Evolutionary conservation across 2,888 invertebrate species (phyloP).

Genomic region (Geotrupes spiniger): DNA sequence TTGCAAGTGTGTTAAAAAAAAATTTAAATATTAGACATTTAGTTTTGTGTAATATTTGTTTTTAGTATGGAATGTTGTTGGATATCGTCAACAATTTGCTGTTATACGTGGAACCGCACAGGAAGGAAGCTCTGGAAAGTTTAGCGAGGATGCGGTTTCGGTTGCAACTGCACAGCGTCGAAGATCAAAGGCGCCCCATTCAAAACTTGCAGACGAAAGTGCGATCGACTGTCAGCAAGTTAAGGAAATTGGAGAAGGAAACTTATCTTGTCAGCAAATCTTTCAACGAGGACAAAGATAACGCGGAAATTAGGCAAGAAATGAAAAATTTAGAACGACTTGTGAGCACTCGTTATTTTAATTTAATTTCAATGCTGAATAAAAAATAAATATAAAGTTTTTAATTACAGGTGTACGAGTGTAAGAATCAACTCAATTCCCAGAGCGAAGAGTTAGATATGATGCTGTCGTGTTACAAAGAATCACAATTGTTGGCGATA

Average conservation of each 20-base stretch:
- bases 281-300: slow-evolving; percentile 65
- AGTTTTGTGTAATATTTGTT: slow-evolving; percentile 14
- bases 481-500: slow-evolving; percentile 63
- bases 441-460: slow-evolving; percentile 93
- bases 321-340: slow-evolving; percentile 69
- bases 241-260: slow-evolving; percentile 84
- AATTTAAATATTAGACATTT: neutral
- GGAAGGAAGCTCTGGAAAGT: slow-evolving; percentile 85
- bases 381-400: slow-evolving; percentile 11
- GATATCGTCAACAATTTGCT: slow-evolving; percentile 97
- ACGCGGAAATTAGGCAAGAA: slow-evolving; percentile 62
- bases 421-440: slow-evolving; percentile 82
- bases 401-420: slow-evolving; percentile 68
- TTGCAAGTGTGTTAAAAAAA: slow-evolving; percentile 58
- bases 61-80: slow-evolving; percentile 91
- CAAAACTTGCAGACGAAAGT: slow-evolving; percentile 85
- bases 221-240: slow-evolving; percentile 72
- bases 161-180: slow-evolving; percentile 84
- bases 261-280: slow-evolving; percentile 83
- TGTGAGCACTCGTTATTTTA: slow-evolving; percentile 45
- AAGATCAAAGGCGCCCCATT: slow-evolving; percentile 89
- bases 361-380: neutral
- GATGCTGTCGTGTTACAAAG: slow-evolving; percentile 91
- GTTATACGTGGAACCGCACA: slow-evolving; percentile 92
- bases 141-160: slow-evolving; percentile 93